phyloP scores from a whole-genome alignment of 2,113 vertebrate species.

The Mirza zaza region DNA sequence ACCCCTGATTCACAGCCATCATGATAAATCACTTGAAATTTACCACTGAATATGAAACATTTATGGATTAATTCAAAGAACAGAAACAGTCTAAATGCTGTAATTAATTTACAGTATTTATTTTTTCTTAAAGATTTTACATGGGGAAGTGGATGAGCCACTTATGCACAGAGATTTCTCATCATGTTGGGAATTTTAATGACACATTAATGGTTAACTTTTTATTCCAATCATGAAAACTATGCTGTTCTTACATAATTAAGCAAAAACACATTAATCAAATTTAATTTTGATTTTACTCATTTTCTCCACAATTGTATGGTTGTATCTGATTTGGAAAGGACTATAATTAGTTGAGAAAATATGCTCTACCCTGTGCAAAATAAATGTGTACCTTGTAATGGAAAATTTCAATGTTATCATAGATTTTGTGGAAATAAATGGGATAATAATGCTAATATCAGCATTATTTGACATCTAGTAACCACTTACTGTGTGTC shows the following conservation, averaged over 20 bases:
- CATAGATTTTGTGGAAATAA: not conserved
- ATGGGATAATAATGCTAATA: not conserved
- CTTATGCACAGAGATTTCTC: not conserved
- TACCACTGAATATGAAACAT: conserved; percentile 33
- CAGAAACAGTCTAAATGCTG: not conserved
- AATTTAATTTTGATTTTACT: conserved; percentile 37
- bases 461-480: not conserved
- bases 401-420: not conserved
- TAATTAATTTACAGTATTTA: conserved; percentile 43
- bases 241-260: not conserved
- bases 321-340: conserved; percentile 17
- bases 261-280: conserved; percentile 26
- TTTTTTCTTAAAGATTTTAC: conserved; percentile 39
- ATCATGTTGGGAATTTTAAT: not conserved
- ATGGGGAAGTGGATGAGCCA: not conserved
- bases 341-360: conserved; percentile 4
- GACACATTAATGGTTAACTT: conserved; percentile 3
- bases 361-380: not conserved
- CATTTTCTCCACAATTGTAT: not conserved
- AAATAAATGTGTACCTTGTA: conserved; percentile 13
- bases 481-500: not conserved
- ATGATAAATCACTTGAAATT: conserved; percentile 24
- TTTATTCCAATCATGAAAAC: conserved; percentile 13
- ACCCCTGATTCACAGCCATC: not conserved
- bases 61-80: conserved; percentile 38